These are phyloP conservation scores for Notodonta ziczac DNA, from an alignment of 2,888 invertebrate species.

Conservation along the genomic window DNA sequence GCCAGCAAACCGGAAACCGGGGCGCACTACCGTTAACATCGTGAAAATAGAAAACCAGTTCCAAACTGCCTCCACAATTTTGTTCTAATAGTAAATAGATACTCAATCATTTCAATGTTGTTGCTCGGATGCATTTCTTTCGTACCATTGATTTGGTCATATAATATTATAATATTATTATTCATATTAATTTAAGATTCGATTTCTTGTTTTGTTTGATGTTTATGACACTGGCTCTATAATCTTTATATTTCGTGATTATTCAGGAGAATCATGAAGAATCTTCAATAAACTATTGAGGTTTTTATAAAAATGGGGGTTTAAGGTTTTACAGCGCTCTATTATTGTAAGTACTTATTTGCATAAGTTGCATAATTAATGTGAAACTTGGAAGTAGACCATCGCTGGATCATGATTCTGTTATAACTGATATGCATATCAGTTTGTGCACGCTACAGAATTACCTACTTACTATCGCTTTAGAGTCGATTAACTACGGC, in stretches of 20 bases:
- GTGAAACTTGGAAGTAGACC: conserved; percentile 6
- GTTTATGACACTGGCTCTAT: no score
- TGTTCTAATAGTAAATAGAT: conserved; percentile 11
- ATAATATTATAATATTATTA: no score
- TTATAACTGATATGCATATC: conserved; percentile 20
- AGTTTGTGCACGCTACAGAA: conserved; percentile 13
- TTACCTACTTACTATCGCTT: conserved; percentile 12
- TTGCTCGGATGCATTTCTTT: no score
- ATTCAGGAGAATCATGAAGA: no score
- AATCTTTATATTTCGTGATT: no score
- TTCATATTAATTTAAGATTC: no score
- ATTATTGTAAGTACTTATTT: not conserved
- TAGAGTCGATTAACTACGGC: conserved; percentile 22
- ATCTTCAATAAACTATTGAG: no score
- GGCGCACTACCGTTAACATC: conserved; percentile 74
- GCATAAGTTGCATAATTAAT: not conserved
- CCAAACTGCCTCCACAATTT: conserved; percentile 41
- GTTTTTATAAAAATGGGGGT: no score
- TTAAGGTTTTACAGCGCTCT: not conserved
- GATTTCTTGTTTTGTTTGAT: no score
- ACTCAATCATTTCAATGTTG: no score
- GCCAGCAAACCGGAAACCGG: conserved; percentile 71
- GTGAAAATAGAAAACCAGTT: conserved; percentile 72
- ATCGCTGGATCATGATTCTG: conserved; percentile 12
- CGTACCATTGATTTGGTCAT: no score